Base-by-base conservation (phyloP, 2,797 vertebrate species). In the Melopsittacus undulatus region DNA sequence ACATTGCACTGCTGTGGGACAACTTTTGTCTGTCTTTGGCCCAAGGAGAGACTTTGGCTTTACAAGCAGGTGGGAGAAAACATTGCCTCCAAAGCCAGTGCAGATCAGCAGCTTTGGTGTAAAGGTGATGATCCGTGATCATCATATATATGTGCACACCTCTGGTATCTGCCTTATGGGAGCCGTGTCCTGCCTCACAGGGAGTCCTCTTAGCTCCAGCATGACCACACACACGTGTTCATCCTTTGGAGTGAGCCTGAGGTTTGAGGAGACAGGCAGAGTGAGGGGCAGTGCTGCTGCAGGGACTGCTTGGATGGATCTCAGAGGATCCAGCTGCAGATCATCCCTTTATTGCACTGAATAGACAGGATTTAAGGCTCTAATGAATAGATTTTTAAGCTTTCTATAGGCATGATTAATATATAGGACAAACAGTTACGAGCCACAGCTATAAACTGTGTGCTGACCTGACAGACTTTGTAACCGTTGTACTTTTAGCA, bases 381-480 rank as follows among this genome's bases (percentile, higher is more conserved):
- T 93, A 76, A 84, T 79, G 36, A 85, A 63, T 27, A 77, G 81
- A 46, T 82, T 95, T 94, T 95, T 91, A 89, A 87, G 32, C 70
- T 79, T 83, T 76, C 90, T 67, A 4, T 30, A 26, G 89, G 20
- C 74, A 79, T 62, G 73, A 92, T 93, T 95, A 83, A 81, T 84
- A 48, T 3, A 26, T 59, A 76, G 89, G 77, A 54, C 74, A 92
- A 81, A 73, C 73, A 72, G 82, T 87, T 91, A 66, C 0, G 7
- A 92, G 89, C 34, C 75, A 29, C 59, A 40, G 81, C 63, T 51
- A 92, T 94, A 79, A 93, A 82, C 51, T 34, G 3, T 69, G 2
- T 10, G 38, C 83, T 96, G 95, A 79, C 70, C 91, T 43, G 34
- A 62, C 52, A 69, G 91, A 73, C 63, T 93, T 45, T 45, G 70